A percentile compares a stretch with the other conserved stretches of the same genome.
These are phyloP conservation scores for Iphiclides podalirius DNA, from an alignment of 2,888 invertebrate genomes.

Conservation along the genomic window DNA sequence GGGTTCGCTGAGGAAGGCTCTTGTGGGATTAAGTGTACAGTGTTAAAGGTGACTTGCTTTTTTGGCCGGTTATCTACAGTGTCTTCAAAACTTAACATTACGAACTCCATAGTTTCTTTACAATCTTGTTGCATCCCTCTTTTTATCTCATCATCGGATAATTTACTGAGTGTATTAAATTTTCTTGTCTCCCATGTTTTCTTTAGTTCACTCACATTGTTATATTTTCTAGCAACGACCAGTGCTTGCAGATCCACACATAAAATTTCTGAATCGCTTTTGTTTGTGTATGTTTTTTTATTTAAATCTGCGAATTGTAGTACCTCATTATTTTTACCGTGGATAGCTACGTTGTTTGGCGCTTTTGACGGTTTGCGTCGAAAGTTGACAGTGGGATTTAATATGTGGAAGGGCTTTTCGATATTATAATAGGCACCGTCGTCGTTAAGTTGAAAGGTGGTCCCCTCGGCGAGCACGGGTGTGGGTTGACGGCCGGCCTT, in stretches of 20 bases:
- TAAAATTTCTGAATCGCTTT: background rate
- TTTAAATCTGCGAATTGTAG: background rate
- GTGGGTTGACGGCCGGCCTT: background rate
- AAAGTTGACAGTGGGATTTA: background rate
- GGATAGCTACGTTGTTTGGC: background rate
- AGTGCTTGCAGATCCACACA: background rate
- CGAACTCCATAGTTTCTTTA: background rate
- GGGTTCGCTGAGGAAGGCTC: no score
- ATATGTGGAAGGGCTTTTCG: constrained; percentile 5
- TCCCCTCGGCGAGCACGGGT: background rate
- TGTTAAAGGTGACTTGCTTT: background rate
- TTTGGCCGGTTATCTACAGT: background rate
- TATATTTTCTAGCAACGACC: background rate
- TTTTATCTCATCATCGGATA: background rate
- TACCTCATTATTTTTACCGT: background rate
- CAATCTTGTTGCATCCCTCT: background rate
- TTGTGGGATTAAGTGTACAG: no score
- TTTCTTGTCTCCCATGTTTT: background rate
- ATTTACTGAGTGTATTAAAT: background rate
- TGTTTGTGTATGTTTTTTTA: background rate
- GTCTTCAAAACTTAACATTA: background rate
- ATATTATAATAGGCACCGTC: background rate
- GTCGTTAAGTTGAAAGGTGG: background rate
- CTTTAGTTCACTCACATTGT: background rate
- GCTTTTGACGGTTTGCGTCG: background rate